phyloP scores from a whole-genome alignment of 2,797 vertebrate species.

The Cryptoblepharus egeriae region DNA sequence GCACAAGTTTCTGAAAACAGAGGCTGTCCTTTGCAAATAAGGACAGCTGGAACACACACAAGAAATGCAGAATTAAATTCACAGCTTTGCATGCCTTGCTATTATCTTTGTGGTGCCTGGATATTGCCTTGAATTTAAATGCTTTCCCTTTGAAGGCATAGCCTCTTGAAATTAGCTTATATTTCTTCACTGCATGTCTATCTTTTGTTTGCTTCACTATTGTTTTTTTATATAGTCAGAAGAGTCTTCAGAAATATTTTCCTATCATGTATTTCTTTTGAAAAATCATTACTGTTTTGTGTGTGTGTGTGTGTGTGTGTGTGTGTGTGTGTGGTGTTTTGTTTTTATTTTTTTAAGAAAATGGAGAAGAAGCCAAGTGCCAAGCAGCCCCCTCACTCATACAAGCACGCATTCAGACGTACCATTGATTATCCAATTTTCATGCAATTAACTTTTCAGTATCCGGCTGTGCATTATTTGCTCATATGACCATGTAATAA shows the following conservation, averaged over 20 bases:
- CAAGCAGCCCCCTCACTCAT: constrained; percentile 57
- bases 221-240: constrained; percentile 23
- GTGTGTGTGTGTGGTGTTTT: too few relatives aligned
- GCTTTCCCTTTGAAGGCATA: neutral
- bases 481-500: constrained; percentile 79
- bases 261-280: constrained; percentile 45
- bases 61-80: neutral
- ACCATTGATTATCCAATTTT: constrained; percentile 75
- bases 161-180: constrained; percentile 47
- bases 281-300: constrained; percentile 32
- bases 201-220: constrained; percentile 29
- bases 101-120: neutral
- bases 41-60: neutral
- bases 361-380: neutral
- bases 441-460: constrained; percentile 75
- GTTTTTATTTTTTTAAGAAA: constrained; percentile 38
- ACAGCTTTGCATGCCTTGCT: neutral
- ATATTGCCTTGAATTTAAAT: neutral
- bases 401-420: constrained; percentile 69
- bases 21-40: too few relatives aligned
- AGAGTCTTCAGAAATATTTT: constrained; percentile 57
- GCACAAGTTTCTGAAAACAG: too few relatives aligned
- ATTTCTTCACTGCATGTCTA: constrained; percentile 24
- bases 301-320: too few relatives aligned
- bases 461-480: constrained; percentile 73